Percentiles rank a stretch among this genome's conserved stretches.
These are phyloP conservation scores for Xiphydria camelus DNA, from an alignment of 2,888 invertebrate species.

Conservation along the genomic window DNA sequence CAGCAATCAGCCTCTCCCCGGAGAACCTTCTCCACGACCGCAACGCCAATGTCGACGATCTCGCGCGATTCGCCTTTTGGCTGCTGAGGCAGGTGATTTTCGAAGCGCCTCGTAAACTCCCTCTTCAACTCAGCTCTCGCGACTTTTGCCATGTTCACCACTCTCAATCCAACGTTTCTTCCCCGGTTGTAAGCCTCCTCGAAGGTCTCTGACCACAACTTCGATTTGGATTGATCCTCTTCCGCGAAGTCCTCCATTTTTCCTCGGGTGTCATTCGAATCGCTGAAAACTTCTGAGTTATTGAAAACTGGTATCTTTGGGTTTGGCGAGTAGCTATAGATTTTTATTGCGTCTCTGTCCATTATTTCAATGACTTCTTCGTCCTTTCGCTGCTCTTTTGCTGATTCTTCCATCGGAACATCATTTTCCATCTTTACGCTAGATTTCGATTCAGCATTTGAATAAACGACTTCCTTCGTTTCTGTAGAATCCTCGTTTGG, in stretches of 20 bases:
- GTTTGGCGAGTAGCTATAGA: neutral
- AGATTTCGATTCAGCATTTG: neutral
- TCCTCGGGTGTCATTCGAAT: neutral
- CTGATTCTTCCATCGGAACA: neutral
- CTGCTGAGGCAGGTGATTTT: too few species aligned
- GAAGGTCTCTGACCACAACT: conserved; percentile 16
- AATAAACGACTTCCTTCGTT: neutral
- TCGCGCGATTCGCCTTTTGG: conserved; percentile 7
- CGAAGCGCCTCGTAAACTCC: conserved; percentile 16
- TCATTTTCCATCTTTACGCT: too few species aligned
- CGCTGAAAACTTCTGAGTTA: neutral
- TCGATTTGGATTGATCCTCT: conserved; percentile 14
- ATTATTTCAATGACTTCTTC: conserved; percentile 6
- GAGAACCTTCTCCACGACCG: conserved; percentile 13
- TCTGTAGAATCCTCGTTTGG: neutral
- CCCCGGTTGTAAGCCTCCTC: conserved; percentile 21
- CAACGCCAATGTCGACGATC: conserved; percentile 13
- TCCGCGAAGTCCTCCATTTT: neutral
- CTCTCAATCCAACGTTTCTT: conserved; percentile 19
- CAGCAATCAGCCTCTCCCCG: too few species aligned
- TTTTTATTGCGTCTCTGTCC: neutral
- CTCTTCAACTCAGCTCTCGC: conserved; percentile 15
- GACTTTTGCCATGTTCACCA: conserved; percentile 18
- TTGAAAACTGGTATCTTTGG: neutral
- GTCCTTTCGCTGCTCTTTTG: neutral